phyloP scores from a whole-genome alignment of 2,888 invertebrate species.

The Coremacera marginata region DNA sequence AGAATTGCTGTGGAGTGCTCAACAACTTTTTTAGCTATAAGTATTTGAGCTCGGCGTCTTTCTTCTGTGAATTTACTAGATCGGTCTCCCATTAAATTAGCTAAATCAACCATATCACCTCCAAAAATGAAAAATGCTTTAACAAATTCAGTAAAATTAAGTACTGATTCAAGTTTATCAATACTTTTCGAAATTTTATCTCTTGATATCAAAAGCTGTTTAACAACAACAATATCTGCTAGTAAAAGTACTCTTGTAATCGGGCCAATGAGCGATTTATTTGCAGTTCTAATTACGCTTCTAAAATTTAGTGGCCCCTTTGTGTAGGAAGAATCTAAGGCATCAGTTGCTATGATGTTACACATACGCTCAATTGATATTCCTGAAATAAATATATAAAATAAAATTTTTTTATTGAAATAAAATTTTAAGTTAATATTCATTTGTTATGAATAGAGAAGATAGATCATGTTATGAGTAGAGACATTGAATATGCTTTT shows the following conservation, averaged over 20 bases:
- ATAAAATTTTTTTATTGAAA: conserved; percentile 37
- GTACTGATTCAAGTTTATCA: conserved; percentile 87
- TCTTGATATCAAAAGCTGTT: conserved; percentile 94
- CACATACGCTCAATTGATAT: conserved; percentile 93
- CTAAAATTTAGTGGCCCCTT: conserved; percentile 61
- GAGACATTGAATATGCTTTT: too few relatives aligned
- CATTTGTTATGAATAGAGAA: too few relatives aligned
- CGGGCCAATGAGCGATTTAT: conserved; percentile 91
- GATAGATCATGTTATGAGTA: too few relatives aligned
- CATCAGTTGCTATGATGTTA: conserved; percentile 74
- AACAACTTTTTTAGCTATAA: conserved; percentile 93
- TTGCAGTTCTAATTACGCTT: conserved; percentile 87
- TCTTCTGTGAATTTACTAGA: conserved; percentile 93
- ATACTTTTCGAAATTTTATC: conserved; percentile 92
- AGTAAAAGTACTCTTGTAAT: conserved; percentile 95
- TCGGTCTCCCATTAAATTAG: conserved; percentile 87
- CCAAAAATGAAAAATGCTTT: conserved; percentile 99
- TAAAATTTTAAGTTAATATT: too few relatives aligned
- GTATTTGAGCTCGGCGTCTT: conserved; percentile 94
- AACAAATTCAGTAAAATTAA: conserved; percentile 96
- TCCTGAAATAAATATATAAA: conserved; percentile 77
- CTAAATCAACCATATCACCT: conserved; percentile 98
- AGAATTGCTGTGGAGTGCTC: conserved; percentile 97
- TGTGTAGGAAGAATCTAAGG: conserved; percentile 73
- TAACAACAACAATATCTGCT: conserved; percentile 97